phyloP scores from a whole-genome alignment of 2,113 vertebrate genomes.

The Aptenodytes patagonicus region DNA sequence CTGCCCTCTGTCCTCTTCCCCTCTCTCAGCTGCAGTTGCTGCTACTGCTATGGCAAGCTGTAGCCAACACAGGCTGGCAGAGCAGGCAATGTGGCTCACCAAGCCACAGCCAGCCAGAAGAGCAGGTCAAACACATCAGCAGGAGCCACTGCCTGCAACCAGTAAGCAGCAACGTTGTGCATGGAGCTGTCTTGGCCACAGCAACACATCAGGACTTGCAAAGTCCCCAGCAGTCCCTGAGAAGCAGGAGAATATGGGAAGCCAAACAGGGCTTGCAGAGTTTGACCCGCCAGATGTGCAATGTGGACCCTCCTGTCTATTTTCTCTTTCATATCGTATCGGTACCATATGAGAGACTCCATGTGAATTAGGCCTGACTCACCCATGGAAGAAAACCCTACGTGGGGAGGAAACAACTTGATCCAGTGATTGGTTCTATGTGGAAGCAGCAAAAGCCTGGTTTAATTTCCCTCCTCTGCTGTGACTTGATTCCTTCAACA shows the following conservation, averaged over 20 bases:
- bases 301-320: neutral
- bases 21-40: neutral
- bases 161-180: fast-evolving
- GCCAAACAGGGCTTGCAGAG: neutral
- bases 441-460: neutral
- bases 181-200: neutral
- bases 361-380: neutral
- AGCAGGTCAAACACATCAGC: neutral
- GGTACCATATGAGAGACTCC: neutral
- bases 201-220: neutral
- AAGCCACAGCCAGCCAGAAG: neutral
- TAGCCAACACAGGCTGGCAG: neutral
- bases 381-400: neutral
- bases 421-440: neutral
- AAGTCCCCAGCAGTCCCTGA: neutral
- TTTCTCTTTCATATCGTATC: neutral
- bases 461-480: neutral
- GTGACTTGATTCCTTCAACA: neutral
- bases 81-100: neutral
- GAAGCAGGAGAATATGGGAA: neutral
- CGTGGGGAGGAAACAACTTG: neutral
- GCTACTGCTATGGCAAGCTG: neutral
- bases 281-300: neutral
- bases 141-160: neutral
- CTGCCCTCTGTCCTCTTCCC: neutral